Evolutionary conservation across 2,888 invertebrate species (phyloP).

Genomic region (Hoplodrina blanda): DNA sequence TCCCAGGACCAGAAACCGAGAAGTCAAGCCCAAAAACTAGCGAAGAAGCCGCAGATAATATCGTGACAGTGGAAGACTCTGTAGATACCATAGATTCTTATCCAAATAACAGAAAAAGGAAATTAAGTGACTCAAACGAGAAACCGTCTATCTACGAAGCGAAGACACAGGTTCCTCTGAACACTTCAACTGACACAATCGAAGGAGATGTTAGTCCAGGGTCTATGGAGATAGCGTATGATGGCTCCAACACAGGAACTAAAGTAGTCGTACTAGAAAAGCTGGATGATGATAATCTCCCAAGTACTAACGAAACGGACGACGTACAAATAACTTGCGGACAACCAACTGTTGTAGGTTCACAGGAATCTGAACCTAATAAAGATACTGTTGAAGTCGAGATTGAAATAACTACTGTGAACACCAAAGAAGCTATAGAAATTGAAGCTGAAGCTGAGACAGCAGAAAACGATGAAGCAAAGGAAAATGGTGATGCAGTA

Average conservation of each 20-base stretch:
- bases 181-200: constrained; percentile 69
- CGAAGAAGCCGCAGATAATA: background rate
- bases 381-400: constrained; percentile 43
- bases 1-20: constrained; percentile 24
- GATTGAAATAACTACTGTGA: constrained; percentile 64
- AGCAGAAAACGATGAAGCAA: constrained; percentile 51
- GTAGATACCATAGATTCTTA: constrained; percentile 28
- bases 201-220: constrained; percentile 73
- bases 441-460: constrained; percentile 18
- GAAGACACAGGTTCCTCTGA: constrained; percentile 75
- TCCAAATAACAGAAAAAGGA: constrained; percentile 18
- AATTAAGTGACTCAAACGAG: background rate
- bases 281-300: constrained; percentile 81
- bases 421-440: constrained; percentile 54
- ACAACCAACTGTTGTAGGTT: constrained; percentile 77
- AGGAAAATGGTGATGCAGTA: constrained; percentile 62
- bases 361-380: constrained; percentile 75
- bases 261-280: constrained; percentile 76
- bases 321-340: constrained; percentile 86
- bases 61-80: constrained; percentile 29
- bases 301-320: constrained; percentile 84
- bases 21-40: constrained; percentile 18
- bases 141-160: constrained; percentile 71
- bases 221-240: constrained; percentile 81
- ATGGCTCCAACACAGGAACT: constrained; percentile 71